These are phyloP conservation scores for Branchellion lobata DNA, from an alignment of 2,888 invertebrate species.

Conservation along the genomic window DNA sequence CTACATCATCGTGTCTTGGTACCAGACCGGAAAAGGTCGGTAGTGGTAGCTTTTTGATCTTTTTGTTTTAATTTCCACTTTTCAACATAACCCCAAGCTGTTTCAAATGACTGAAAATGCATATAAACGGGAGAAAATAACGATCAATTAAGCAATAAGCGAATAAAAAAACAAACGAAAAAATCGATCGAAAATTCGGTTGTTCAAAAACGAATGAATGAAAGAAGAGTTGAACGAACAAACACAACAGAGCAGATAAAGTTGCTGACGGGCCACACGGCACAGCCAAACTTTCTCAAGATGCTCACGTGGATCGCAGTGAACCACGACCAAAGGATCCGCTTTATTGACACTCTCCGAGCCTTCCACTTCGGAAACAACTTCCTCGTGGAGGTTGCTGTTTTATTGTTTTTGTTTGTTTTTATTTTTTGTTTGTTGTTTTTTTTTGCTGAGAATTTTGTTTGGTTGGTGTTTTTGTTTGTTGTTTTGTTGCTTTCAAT, in stretches of 20 bases:
- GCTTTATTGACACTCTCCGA: slow-evolving; percentile 63
- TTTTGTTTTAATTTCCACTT: background rate
- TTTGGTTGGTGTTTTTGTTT: no score
- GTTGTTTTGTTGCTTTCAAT: no score
- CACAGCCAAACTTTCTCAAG: slow-evolving; percentile 60
- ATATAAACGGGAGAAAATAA: background rate
- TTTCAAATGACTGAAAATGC: background rate
- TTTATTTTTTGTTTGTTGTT: no score
- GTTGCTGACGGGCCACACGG: slow-evolving; percentile 58
- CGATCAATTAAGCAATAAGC: background rate
- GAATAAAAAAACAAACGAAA: background rate
- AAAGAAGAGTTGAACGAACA: background rate
- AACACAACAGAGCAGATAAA: slow-evolving; percentile 58
- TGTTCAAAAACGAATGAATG: background rate
- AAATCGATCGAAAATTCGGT: background rate
- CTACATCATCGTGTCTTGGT: slow-evolving; percentile 64
- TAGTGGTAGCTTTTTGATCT: slow-evolving; percentile 23
- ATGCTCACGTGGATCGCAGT: slow-evolving; percentile 60
- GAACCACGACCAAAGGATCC: slow-evolving; percentile 59
- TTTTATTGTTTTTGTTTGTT: no score
- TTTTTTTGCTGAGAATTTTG: no score
- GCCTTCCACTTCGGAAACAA: slow-evolving; percentile 65
- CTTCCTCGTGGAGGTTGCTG: slow-evolving; percentile 62
- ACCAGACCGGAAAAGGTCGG: slow-evolving; percentile 62
- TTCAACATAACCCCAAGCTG: background rate